A percentile compares a stretch with the other conserved stretches of the same genome.
phyloP scores from a whole-genome alignment of 2,797 vertebrate genomes.

The Kryptolebias ocellatus region DNA sequence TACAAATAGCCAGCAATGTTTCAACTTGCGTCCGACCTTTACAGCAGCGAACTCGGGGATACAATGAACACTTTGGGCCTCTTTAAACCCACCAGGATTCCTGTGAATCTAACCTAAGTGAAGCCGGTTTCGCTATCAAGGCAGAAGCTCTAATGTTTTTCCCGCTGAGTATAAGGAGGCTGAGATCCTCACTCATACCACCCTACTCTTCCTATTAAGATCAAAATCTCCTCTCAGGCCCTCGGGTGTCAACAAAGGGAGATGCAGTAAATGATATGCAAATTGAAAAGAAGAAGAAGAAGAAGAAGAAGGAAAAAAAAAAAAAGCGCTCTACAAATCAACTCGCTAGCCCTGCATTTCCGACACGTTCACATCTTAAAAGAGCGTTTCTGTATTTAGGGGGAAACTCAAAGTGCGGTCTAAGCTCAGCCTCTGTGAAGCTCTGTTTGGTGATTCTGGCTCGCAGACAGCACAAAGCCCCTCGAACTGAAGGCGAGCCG shows the following conservation, averaged over 20 bases:
- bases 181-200: slow-evolving; percentile 80
- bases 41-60: slow-evolving; percentile 6
- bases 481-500: slow-evolving; percentile 61
- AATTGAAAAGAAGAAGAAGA: slow-evolving; percentile 73
- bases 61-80: slow-evolving; percentile 49
- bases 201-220: slow-evolving; percentile 85
- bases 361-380: slow-evolving; percentile 77
- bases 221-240: slow-evolving; percentile 83
- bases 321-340: slow-evolving; percentile 77
- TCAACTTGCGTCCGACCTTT: slow-evolving; percentile 47
- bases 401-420: slow-evolving; percentile 77
- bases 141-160: slow-evolving; percentile 74
- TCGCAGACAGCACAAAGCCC: slow-evolving; percentile 74
- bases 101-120: slow-evolving; percentile 65
- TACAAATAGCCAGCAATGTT: slow-evolving; percentile 7
- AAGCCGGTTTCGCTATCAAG: slow-evolving; percentile 65
- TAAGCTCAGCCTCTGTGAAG: slow-evolving; percentile 60
- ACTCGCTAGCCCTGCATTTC: slow-evolving; percentile 76
- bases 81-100: slow-evolving; percentile 60
- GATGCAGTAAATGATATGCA: slow-evolving; percentile 89
- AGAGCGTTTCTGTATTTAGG: slow-evolving; percentile 76
- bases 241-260: slow-evolving; percentile 86
- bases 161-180: slow-evolving; percentile 75
- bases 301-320: slow-evolving; percentile 45
- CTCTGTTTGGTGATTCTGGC: slow-evolving; percentile 65